Conservation (phyloP, 2,888 invertebrate species). For the Lamellibrachia satsuma region DNA sequence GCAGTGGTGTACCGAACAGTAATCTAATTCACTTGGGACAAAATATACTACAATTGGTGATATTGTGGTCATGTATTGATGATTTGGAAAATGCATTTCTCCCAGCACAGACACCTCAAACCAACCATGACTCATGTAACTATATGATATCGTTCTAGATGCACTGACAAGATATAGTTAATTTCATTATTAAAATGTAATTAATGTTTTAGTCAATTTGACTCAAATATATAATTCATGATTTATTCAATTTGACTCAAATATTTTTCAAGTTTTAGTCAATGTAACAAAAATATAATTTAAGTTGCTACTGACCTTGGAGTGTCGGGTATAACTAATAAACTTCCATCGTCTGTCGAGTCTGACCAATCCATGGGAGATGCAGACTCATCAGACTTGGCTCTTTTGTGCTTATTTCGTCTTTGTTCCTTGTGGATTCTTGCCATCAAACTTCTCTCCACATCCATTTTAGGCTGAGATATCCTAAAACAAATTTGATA, state of each 20-base stretch:
- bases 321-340: background rate
- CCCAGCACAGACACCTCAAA: too few species aligned
- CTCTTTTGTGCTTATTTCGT: background rate
- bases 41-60: too few species aligned
- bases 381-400: background rate
- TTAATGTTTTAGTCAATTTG: background rate
- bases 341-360: background rate
- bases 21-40: too few species aligned
- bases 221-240: background rate
- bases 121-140: too few species aligned
- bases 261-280: background rate
- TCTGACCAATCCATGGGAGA: background rate
- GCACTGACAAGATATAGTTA: too few species aligned
- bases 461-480: background rate
- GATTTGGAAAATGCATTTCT: too few species aligned
- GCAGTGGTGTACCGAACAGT: too few species aligned
- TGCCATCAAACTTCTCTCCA: background rate
- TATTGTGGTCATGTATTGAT: too few species aligned
- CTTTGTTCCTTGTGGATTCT: conserved; percentile 3
- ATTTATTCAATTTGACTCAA: background rate
- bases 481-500: background rate
- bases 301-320: background rate
- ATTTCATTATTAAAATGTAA: too few species aligned
- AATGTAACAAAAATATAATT: background rate
- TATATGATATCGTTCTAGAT: too few species aligned